phyloP scores from a whole-genome alignment of 2,113 vertebrate genomes.

The Phocoena sinus region DNA sequence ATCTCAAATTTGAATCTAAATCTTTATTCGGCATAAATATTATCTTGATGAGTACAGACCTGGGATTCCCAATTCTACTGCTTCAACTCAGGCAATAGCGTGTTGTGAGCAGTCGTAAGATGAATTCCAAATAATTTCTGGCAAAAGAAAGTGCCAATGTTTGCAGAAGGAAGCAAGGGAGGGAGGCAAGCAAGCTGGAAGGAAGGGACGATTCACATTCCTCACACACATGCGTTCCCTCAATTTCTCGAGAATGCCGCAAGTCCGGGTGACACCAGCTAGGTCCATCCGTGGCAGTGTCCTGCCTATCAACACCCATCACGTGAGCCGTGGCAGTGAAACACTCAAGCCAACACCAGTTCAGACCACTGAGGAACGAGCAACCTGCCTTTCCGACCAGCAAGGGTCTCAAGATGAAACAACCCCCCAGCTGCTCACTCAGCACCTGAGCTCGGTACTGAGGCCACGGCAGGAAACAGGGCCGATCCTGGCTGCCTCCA shows the following conservation, averaged over 20 bases:
- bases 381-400: neutral
- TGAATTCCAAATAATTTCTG: neutral
- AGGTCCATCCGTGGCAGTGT: rapidly evolving
- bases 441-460: neutral
- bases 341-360: neutral
- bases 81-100: neutral
- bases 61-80: neutral
- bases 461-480: neutral
- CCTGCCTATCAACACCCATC: too few species aligned
- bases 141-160: neutral
- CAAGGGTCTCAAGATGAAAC: neutral
- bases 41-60: neutral
- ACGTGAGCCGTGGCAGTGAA: neutral
- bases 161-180: neutral
- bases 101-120: neutral
- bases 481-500: neutral
- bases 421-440: neutral
- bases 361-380: neutral
- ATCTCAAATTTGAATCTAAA: neutral
- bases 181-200: neutral
- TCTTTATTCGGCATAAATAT: neutral
- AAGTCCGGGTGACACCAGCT: neutral
- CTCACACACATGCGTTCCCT: neutral
- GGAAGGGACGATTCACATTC: neutral
- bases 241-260: neutral